phyloP scores from a whole-genome alignment of 64 coral and sea anemone genomes.

The Astreopora myriophthalma region DNA sequence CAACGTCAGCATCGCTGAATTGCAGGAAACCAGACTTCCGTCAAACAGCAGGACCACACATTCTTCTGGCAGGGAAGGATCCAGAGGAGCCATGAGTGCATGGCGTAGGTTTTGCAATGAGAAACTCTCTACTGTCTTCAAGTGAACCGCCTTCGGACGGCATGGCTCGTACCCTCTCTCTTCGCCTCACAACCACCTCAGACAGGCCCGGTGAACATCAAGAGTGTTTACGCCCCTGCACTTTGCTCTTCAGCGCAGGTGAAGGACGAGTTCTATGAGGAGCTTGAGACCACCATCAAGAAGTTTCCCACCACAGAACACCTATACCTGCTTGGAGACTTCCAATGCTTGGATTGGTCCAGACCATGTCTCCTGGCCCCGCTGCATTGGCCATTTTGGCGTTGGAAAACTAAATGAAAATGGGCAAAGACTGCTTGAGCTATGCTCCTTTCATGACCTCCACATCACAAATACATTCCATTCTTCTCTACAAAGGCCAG shows the following conservation, averaged over 20 bases:
- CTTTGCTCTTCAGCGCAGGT: not conserved
- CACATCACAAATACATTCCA: constrained; percentile 15
- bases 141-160: too few species aligned
- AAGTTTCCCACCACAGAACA: not conserved
- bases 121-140: too few species aligned
- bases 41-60: too few species aligned
- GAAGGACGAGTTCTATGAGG: constrained; percentile 26
- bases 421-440: constrained; percentile 6
- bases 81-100: too few species aligned
- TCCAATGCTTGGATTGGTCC: not conserved
- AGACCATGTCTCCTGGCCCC: not conserved
- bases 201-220: too few species aligned
- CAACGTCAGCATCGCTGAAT: too few species aligned
- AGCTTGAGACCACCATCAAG: not conserved
- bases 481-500: not conserved
- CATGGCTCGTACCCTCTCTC: too few species aligned
- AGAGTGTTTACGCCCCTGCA: not conserved
- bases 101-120: too few species aligned
- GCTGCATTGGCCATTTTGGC: not conserved
- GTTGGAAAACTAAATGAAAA: constrained; percentile 16
- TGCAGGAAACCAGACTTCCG: too few species aligned
- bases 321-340: not conserved
- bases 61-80: too few species aligned
- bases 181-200: too few species aligned
- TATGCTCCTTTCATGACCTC: not conserved